Evolutionary conservation across 2,113 vertebrate species (phyloP), one percentile per base, ranked within the genome.

Genomic region (Rallus limicola): DNA sequence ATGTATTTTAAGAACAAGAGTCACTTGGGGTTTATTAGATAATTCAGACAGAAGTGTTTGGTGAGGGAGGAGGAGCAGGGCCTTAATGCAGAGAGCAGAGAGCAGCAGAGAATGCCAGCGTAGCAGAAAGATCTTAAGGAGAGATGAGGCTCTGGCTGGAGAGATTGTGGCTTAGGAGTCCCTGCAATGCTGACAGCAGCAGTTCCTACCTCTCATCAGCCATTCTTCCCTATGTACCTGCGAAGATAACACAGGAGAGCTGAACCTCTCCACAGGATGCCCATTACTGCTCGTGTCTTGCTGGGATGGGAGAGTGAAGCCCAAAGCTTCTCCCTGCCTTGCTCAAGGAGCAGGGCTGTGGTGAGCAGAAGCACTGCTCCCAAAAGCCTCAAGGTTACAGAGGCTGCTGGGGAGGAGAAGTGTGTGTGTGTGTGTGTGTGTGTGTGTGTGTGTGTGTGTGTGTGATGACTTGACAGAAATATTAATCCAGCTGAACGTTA

Each of bases 321-420:
- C 58, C 44, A 1, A 53, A 56, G 53, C 1, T 11, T 42, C 36
- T 21, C 55, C 50, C 76, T 77, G 88, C 64, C 62, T 64, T 88
- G 64, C 78, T 90, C 50, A 11, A 9, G 89, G n/a, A 91, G 68
- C 4, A 5, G 3, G 53, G 85, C 59, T 69, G 78, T 80, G 82
- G 93, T 1, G 28, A 83, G 69, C 83, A 84, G 28, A 13, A 52
- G 23, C 92, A 33, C 50, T 0, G 1, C 59, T 90, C 26, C 67
- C 48, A 17, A 65, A 44, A 87, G 55, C 86, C 64, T 92, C 88
- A 93, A 97, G 97, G 97, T 94, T 74, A 95, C 46, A 21, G 52
- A 84, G 44, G 3, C 68, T 74, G 6, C 53, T n/a, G 69, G 69
- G 86, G 59, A 90, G 74, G 80, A 52, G 11, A 29, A 46, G 38